phyloP scores from a whole-genome alignment of 1,140 invertebrate genomes.

The Mamestra configurata region DNA sequence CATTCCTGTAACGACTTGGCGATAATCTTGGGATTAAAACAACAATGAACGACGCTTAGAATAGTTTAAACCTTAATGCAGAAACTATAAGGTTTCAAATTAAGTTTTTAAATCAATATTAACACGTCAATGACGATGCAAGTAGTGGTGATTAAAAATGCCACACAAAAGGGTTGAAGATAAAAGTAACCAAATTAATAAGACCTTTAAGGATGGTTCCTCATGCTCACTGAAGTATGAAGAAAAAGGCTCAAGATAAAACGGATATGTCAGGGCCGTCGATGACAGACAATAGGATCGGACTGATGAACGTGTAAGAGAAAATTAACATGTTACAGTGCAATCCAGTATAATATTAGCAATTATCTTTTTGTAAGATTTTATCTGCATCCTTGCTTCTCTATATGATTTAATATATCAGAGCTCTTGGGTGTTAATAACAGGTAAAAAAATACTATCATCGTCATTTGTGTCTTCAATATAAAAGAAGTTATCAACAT shows the following conservation, averaged over 20 bases:
- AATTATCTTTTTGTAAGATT: constrained; percentile 31
- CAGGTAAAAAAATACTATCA: no score
- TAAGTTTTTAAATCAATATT: constrained; percentile 11
- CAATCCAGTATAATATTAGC: constrained; percentile 16
- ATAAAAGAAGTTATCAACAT: no score
- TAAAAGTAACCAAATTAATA: constrained; percentile 7
- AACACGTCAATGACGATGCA: constrained; percentile 54
- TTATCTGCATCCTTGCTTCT: constrained; percentile 3
- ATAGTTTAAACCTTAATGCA: constrained; percentile 2
- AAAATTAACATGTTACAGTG: constrained; percentile 33
- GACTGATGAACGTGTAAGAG: constrained; percentile 20
- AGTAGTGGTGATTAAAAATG: constrained; percentile 60
- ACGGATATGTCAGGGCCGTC: constrained; percentile 3
- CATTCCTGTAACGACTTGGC: constrained; percentile 55
- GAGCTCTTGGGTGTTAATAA: no score
- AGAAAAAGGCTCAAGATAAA: background rate
- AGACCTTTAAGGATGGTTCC: background rate
- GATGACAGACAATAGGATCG: constrained; percentile 31
- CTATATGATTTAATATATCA: background rate
- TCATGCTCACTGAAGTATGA: background rate
- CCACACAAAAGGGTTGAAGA: constrained; percentile 38
- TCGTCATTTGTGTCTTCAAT: no score
- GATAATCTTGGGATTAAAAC: constrained; percentile 53
- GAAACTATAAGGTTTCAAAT: background rate
- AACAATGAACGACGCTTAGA: constrained; percentile 4